These are phyloP conservation scores for Notoglanidium macrostoma DNA, from an alignment of 2,797 vertebrate species.

Conservation along the genomic window DNA sequence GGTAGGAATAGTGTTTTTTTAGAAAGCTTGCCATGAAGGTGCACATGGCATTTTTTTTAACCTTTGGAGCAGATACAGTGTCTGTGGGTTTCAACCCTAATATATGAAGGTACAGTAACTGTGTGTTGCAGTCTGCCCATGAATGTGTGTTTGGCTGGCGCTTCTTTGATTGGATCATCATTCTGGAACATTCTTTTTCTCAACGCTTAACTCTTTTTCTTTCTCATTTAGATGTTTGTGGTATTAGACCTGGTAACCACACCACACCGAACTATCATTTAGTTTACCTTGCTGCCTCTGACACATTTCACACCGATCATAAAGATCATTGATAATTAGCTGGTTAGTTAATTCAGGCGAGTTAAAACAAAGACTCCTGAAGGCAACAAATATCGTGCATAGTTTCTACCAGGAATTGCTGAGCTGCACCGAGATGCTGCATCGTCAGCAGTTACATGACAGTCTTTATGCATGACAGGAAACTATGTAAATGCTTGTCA, in stretches of 20 bases:
- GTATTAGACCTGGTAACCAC: neutral
- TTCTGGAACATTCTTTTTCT: neutral
- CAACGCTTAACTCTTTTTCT: no score
- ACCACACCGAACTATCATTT: neutral
- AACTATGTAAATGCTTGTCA: neutral
- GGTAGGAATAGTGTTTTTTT: neutral
- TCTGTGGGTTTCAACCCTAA: neutral
- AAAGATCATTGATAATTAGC: neutral
- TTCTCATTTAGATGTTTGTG: neutral
- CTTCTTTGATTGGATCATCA: neutral
- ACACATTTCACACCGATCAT: neutral
- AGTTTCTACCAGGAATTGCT: neutral
- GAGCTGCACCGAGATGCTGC: neutral
- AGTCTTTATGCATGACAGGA: neutral
- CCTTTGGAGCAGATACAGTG: neutral
- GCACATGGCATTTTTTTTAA: neutral
- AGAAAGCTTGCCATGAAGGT: neutral
- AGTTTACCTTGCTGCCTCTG: neutral
- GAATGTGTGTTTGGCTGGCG: neutral
- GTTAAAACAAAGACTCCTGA: neutral
- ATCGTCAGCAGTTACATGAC: neutral
- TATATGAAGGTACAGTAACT: neutral
- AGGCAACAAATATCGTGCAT: neutral
- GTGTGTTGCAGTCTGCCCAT: neutral
- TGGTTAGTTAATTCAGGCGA: neutral